phyloP scores from a whole-genome alignment of 2,113 vertebrate species.

The Pedetes capensis region DNA sequence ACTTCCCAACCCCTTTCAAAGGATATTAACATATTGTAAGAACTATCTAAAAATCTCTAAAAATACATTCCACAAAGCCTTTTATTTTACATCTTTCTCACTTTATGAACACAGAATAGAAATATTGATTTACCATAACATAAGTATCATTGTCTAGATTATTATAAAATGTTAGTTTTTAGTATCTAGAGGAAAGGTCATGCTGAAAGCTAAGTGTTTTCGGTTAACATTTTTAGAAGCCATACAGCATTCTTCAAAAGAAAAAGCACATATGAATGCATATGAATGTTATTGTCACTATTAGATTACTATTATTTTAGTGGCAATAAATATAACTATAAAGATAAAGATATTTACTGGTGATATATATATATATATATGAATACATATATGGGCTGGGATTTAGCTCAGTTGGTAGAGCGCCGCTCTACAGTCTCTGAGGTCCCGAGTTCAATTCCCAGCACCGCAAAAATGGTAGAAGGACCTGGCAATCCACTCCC shows the following conservation, averaged over 20 bases:
- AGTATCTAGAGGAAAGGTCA: background rate
- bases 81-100: background rate
- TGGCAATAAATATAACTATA: constrained; percentile 41
- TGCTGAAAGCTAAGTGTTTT: background rate
- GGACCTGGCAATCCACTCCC: no score
- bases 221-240: constrained; percentile 15
- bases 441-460: no score
- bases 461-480: no score
- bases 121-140: background rate
- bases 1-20: background rate
- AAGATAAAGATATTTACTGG: no score
- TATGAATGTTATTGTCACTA: constrained; percentile 40
- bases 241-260: background rate
- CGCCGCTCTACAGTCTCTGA: no score
- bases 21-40: background rate
- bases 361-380: no score
- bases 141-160: background rate
- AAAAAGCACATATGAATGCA: constrained; percentile 44
- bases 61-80: background rate
- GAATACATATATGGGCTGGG: no score
- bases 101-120: background rate
- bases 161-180: background rate
- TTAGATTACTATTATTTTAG: constrained; percentile 60
- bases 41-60: background rate
- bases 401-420: no score